Base-by-base conservation (phyloP, 2,113 vertebrate species). In the Gadus macrocephalus region DNA sequence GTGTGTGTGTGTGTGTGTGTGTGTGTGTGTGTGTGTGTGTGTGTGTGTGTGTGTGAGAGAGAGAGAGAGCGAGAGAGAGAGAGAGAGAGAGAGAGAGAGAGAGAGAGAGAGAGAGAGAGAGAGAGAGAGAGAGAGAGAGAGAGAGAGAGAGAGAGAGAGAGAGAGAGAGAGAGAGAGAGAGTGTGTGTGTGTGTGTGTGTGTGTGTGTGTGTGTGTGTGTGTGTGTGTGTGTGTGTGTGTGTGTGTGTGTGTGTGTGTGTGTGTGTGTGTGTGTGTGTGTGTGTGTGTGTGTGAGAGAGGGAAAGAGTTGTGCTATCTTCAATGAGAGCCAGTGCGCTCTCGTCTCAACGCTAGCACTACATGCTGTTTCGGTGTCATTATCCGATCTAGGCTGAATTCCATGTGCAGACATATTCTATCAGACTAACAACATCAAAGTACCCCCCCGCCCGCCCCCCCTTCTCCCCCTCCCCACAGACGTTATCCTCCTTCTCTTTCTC, bases 371-470 rank as follows among this genome's bases (percentile, higher is more conserved):
- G 0, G 38, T 69, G 77, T 81, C 67, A 83, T 86, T 82, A 83
- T 76, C 73, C 77, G 85, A 86, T 76, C 78, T 71, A 78, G 75
- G 69, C 62, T 81, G 68, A 87, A 87, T 87, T 81, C 72, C 65
- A 72, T 71, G 65, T 78, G 78, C 62, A 79, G 81, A 76, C 77
- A 79, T 64, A 72, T 82, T 75, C 65, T 81, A 81, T 88, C 80
- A 83, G 71, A 82, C 67, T 38, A 3, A 0, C n/a, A n/a, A 77
- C 72, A 82, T 88, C 79, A 90, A 88, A 85, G 83, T 74, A 64
- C 73, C 73, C 70, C n/a, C 65, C 56, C 71, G 71, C 62, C 67
- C 20, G 5, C 19, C 42, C 42, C 19, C 49, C 38, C 12, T 15
- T 2, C 25, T 7, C 4, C 31, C 31, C 31, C 31, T 7, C 31